Conservation (phyloP, 2,888 invertebrate species). For the Drosophila diplacantha region DNA sequence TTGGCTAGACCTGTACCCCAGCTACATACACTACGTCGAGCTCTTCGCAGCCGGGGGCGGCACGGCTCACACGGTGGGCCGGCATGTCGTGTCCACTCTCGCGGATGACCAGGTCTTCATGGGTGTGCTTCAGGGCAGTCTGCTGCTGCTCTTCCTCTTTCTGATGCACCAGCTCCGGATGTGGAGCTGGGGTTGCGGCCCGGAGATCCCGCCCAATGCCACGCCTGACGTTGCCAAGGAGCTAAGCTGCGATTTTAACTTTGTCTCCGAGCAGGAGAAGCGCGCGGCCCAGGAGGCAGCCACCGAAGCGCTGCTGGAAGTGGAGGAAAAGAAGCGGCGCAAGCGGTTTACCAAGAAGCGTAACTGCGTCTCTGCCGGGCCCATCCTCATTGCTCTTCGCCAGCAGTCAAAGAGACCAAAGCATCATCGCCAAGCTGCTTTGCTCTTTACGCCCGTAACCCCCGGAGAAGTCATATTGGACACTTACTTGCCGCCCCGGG, state of each 20-base stretch:
- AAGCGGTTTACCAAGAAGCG: slow-evolving; percentile 73
- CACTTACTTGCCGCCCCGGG: slow-evolving; percentile 58
- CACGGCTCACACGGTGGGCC: slow-evolving; percentile 20
- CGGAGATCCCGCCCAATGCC: slow-evolving; percentile 9
- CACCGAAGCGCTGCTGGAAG: slow-evolving; percentile 66
- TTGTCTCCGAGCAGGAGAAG: slow-evolving; percentile 64
- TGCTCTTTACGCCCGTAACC: slow-evolving; percentile 58
- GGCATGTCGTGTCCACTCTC: slow-evolving; percentile 42
- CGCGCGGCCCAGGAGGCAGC: slow-evolving; percentile 63
- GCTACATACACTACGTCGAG: slow-evolving; percentile 39
- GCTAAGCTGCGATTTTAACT: slow-evolving; percentile 69
- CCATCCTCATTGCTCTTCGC: slow-evolving; percentile 70
- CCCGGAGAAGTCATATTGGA: slow-evolving; percentile 58
- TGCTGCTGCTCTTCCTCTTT: slow-evolving; percentile 68
- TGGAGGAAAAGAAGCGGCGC: slow-evolving; percentile 74
- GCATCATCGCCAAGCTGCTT: slow-evolving; percentile 20
- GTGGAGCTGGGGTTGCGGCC: slow-evolving; percentile 19
- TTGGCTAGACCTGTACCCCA: slow-evolving; percentile 26
- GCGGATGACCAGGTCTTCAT: slow-evolving; percentile 64
- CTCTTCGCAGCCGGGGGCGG: slow-evolving; percentile 34
- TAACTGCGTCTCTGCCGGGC: slow-evolving; percentile 76
- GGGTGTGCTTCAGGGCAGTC: slow-evolving; percentile 59
- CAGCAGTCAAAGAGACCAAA: slow-evolving; percentile 55
- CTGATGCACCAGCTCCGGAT: slow-evolving; percentile 58
- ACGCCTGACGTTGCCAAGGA: slow-evolving; percentile 45